Percentiles rank a stretch among this genome's conserved stretches.
Conservation (phyloP, 2,888 invertebrate genomes). For the Andrena praecox region DNA sequence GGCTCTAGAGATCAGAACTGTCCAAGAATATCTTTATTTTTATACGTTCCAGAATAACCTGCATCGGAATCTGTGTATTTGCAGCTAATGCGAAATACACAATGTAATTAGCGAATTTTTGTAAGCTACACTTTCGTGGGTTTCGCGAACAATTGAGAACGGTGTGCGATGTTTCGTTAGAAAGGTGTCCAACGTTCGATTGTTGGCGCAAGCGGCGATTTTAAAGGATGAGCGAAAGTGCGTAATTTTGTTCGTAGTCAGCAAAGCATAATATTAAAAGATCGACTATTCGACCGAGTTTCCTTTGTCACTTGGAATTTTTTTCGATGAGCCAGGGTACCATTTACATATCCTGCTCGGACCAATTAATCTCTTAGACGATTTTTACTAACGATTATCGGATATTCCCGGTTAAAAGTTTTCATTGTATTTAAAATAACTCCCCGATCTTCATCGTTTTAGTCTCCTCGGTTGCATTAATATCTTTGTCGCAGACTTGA, state of each 20-base stretch:
- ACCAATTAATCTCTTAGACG: constrained; percentile 39
- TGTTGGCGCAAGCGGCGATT: constrained; percentile 16
- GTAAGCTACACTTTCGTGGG: constrained; percentile 29
- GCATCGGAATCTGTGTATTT: constrained; percentile 32
- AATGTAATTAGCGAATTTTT: constrained; percentile 18
- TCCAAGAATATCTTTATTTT: constrained; percentile 48
- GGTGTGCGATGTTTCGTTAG: constrained; percentile 12
- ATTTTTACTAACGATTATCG: constrained; percentile 6
- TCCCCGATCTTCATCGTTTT: constrained; percentile 6
- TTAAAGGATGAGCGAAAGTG: constrained; percentile 21
- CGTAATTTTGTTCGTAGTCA: constrained; percentile 42
- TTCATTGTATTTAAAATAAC: constrained; percentile 6
- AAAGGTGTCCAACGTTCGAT: constrained; percentile 1
- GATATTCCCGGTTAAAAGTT: constrained; percentile 8
- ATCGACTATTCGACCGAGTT: constrained; percentile 53
- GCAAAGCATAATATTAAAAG: constrained; percentile 57
- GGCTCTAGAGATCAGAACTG: constrained; percentile 35
- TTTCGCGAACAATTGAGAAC: constrained; percentile 11
- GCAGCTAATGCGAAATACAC: constrained; percentile 13
- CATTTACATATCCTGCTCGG: constrained; percentile 62
- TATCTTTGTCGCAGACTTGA: background rate
- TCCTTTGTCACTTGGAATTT: constrained; percentile 24
- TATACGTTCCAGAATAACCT: constrained; percentile 45
- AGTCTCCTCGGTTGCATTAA: background rate
- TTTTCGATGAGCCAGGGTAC: constrained; percentile 43